A percentile compares a stretch with the other conserved stretches of the same genome.
Evolutionary conservation across 1,140 invertebrate species (phyloP).

Genomic region (Drosophila serrata): DNA sequence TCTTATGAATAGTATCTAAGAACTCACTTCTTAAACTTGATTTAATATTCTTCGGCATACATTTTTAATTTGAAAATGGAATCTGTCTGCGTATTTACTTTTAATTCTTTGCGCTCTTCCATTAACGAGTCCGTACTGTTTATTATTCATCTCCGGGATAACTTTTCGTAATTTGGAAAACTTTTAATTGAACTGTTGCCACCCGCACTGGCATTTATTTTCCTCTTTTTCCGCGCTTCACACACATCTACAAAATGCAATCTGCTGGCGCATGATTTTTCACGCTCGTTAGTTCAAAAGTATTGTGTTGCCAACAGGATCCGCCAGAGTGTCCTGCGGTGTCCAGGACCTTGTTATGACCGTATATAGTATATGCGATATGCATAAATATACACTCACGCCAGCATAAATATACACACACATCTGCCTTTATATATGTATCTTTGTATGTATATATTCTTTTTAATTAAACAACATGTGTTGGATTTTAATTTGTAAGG

Average conservation of each 20-base stretch:
- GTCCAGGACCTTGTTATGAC: slow-evolving; percentile 50
- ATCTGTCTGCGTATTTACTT: slow-evolving; percentile 41
- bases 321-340: slow-evolving; percentile 28
- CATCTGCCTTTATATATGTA: neutral
- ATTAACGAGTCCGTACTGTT: slow-evolving; percentile 43
- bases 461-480: slow-evolving; percentile 82
- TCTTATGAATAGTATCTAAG: neutral
- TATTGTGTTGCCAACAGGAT: slow-evolving; percentile 48
- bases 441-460: slow-evolving; percentile 32
- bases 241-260: slow-evolving; percentile 39
- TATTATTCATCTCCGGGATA: slow-evolving; percentile 57
- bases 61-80: slow-evolving; percentile 13
- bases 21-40: no score
- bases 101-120: slow-evolving; percentile 43
- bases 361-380: slow-evolving; percentile 32
- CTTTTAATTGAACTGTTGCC: slow-evolving; percentile 58
- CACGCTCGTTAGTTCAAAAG: slow-evolving; percentile 74
- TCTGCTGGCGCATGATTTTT: slow-evolving; percentile 76
- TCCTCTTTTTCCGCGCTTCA: neutral
- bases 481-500: slow-evolving; percentile 79
- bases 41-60: neutral
- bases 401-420: slow-evolving; percentile 27
- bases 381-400: slow-evolving; percentile 48
- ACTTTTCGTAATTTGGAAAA: slow-evolving; percentile 63
- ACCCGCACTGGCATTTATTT: slow-evolving; percentile 21